These are phyloP conservation scores for Macropodus opercularis DNA, from an alignment of 2,797 vertebrate species.

Conservation along the genomic window DNA sequence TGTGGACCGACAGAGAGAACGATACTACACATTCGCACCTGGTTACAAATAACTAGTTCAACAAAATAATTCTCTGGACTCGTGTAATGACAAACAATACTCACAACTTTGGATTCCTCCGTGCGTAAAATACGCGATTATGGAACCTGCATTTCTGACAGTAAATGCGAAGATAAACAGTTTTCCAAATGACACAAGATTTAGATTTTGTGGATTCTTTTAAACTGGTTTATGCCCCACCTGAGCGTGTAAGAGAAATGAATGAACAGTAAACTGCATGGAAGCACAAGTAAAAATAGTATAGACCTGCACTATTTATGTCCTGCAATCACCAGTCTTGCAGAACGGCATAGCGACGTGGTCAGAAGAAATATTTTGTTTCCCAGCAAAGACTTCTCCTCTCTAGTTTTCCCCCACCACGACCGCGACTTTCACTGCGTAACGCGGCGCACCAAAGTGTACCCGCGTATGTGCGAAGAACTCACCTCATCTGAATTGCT, in stretches of 20 bases:
- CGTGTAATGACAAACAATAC: not conserved
- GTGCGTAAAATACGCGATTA: not conserved
- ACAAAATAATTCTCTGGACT: not conserved
- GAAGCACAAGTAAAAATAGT: slow-evolving; percentile 51
- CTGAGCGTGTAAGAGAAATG: slow-evolving; percentile 25
- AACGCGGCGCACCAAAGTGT: slow-evolving; percentile 54
- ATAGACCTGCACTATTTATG: slow-evolving; percentile 61
- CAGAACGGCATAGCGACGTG: slow-evolving; percentile 54
- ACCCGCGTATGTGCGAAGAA: slow-evolving; percentile 57
- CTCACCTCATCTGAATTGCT: slow-evolving; percentile 83
- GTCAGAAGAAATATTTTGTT: slow-evolving; percentile 51
- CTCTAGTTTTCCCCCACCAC: slow-evolving; percentile 39
- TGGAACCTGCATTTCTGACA: not conserved
- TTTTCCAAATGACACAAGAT: slow-evolving; percentile 11
- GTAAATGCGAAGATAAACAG: not conserved
- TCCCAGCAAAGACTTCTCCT: slow-evolving; percentile 60
- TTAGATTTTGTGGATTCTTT: slow-evolving; percentile 5
- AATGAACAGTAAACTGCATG: slow-evolving; percentile 22
- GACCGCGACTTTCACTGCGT: slow-evolving; percentile 58
- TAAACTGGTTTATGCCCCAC: not conserved
- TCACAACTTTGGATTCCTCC: slow-evolving; percentile 1
- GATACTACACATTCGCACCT: not conserved
- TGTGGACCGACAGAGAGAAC: not conserved
- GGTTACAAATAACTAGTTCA: not conserved
- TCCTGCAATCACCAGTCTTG: slow-evolving; percentile 63